Percentiles rank a stretch among this genome's conserved stretches.
phyloP scores from a whole-genome alignment of 2,888 invertebrate species.

The Heliconius charithonia region DNA sequence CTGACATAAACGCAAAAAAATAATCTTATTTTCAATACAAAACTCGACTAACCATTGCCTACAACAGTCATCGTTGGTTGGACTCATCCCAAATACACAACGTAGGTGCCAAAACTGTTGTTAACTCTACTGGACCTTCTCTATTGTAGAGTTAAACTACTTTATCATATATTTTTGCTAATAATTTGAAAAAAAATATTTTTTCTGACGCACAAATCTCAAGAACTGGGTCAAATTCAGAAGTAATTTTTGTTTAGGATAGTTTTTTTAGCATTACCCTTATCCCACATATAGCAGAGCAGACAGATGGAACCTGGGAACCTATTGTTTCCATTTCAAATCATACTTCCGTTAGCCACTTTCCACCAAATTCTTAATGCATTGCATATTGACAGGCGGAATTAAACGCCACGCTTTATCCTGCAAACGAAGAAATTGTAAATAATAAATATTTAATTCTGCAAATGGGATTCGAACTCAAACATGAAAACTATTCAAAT shows the following conservation, averaged over 20 bases:
- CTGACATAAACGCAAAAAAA: neutral
- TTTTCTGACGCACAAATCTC: neutral
- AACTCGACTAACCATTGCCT: neutral
- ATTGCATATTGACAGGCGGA: too few species aligned
- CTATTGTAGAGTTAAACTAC: neutral
- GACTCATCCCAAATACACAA: neutral
- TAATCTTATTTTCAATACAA: constrained; percentile 8
- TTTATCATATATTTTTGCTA: neutral
- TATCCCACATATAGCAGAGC: too few species aligned
- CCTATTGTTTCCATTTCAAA: too few species aligned
- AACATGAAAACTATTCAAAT: neutral
- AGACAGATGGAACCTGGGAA: too few species aligned
- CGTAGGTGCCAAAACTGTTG: constrained; percentile 10
- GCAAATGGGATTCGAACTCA: too few species aligned
- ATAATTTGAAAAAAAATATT: neutral
- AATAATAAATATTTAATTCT: too few species aligned
- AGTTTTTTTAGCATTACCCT: too few species aligned
- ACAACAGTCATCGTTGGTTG: constrained; percentile 1
- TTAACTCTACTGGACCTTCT: neutral
- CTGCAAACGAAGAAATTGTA: too few species aligned
- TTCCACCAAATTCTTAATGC: too few species aligned
- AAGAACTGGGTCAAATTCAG: neutral
- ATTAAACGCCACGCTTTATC: too few species aligned
- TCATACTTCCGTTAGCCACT: too few species aligned
- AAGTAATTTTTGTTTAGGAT: too few species aligned